These are phyloP conservation scores for Lutraria lutraria DNA, from an alignment of 2,888 invertebrate genomes.

Conservation along the genomic window DNA sequence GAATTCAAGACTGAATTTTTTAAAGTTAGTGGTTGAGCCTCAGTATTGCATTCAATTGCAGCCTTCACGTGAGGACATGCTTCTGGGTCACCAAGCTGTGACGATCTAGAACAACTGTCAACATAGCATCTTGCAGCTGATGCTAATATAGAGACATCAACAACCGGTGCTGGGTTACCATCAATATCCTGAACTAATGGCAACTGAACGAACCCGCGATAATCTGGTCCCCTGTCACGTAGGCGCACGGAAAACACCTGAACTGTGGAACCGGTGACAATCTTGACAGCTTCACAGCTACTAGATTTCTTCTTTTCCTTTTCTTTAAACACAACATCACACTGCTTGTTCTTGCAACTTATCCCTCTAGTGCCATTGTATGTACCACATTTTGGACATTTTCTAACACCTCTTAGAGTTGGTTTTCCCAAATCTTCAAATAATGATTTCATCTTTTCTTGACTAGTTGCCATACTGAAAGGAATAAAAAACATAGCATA, in stretches of 20 bases:
- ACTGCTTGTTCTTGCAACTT: conserved; percentile 91
- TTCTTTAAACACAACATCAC: conserved; percentile 90
- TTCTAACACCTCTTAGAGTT: conserved; percentile 91
- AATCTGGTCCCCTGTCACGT: conserved; percentile 91
- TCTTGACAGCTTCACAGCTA: conserved; percentile 90
- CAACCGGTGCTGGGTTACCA: conserved; percentile 84
- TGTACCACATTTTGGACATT: conserved; percentile 92
- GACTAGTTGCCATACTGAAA: conserved; percentile 70
- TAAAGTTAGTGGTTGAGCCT: conserved; percentile 89
- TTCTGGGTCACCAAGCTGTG: conserved; percentile 67
- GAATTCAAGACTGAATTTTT: conserved; percentile 90
- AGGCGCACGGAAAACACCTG: conserved; percentile 91
- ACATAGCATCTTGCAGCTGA: conserved; percentile 86
- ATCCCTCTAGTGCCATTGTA: conserved; percentile 92
- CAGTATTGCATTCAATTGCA: conserved; percentile 89
- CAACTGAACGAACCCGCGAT: conserved; percentile 91
- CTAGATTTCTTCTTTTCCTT: conserved; percentile 88
- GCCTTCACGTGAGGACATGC: conserved; percentile 90
- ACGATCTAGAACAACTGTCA: conserved; percentile 84
- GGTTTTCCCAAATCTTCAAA: conserved; percentile 90
- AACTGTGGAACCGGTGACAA: conserved; percentile 89
- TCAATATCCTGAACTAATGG: conserved; percentile 86
- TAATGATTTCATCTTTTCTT: conserved; percentile 82
- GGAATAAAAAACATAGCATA: not conserved
- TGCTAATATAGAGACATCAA: conserved; percentile 83